A percentile compares a stretch with the other conserved stretches of the same genome.
phyloP scores from a whole-genome alignment of 2,888 invertebrate species.

The Apodemia hepburni region DNA sequence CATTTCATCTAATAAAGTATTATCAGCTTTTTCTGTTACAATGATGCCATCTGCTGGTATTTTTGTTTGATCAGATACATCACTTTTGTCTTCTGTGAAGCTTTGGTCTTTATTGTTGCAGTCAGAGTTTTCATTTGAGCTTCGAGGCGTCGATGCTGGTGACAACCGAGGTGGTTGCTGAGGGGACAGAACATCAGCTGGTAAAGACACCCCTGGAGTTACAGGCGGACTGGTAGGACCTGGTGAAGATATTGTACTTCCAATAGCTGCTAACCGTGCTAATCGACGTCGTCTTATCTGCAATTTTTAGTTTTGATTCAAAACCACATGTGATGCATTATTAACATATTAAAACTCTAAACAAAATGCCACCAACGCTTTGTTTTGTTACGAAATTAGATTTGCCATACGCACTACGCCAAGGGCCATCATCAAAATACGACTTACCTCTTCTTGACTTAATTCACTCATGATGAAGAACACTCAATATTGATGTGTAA shows the following conservation, averaged over 20 bases:
- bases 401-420: slow-evolving; percentile 68
- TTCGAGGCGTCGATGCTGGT: slow-evolving; percentile 47
- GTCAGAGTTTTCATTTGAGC: slow-evolving; percentile 51
- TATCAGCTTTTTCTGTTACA: slow-evolving; percentile 72
- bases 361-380: slow-evolving; percentile 67
- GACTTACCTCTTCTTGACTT: slow-evolving; percentile 92
- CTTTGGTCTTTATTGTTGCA: slow-evolving; percentile 62
- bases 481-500: slow-evolving; percentile 38
- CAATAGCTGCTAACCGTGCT: slow-evolving; percentile 84
- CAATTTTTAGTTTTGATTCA: slow-evolving; percentile 37
- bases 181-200: slow-evolving; percentile 47
- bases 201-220: slow-evolving; percentile 64
- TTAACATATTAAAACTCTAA: slow-evolving; percentile 43
- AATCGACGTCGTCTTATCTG: slow-evolving; percentile 89
- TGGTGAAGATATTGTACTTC: slow-evolving; percentile 70
- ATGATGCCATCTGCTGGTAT: slow-evolving; percentile 69
- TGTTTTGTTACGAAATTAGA: slow-evolving; percentile 80
- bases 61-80: slow-evolving; percentile 56
- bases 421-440: slow-evolving; percentile 61
- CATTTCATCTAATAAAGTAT: slow-evolving; percentile 71
- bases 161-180: slow-evolving; percentile 43
- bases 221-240: slow-evolving; percentile 72
- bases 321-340: slow-evolving; percentile 30
- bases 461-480: slow-evolving; percentile 87
- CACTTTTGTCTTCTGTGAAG: slow-evolving; percentile 58